Evolutionary conservation across 2,888 invertebrate genomes (phyloP).

Genomic region (Bombylius major): DNA sequence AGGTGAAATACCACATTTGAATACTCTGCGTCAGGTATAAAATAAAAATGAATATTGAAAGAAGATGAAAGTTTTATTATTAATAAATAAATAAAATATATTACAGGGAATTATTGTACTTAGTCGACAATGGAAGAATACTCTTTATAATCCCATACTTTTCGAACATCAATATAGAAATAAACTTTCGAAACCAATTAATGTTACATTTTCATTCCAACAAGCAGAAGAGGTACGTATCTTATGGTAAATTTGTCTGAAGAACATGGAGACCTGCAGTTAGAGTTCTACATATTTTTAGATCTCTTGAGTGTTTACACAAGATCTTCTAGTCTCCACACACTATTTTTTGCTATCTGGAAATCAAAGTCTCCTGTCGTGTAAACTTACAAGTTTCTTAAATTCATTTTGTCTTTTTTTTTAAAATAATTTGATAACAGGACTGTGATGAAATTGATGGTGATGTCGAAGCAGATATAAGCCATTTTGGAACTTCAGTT

Average conservation of each 20-base stretch:
- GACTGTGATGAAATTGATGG: slow-evolving; percentile 36
- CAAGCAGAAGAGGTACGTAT: slow-evolving; percentile 61
- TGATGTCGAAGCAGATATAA: slow-evolving; percentile 32
- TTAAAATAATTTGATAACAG: slow-evolving; percentile 7
- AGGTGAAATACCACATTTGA: slow-evolving; percentile 72
- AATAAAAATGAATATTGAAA: background rate
- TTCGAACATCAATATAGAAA: slow-evolving; percentile 81
- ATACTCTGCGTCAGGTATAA: slow-evolving; percentile 70
- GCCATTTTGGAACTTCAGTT: slow-evolving; percentile 28
- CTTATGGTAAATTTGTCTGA: background rate
- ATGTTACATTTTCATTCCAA: slow-evolving; percentile 78
- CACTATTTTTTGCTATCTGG: too few species aligned
- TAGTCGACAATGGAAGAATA: slow-evolving; percentile 94
- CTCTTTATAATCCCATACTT: slow-evolving; percentile 81
- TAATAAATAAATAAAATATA: background rate
- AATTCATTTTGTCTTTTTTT: background rate
- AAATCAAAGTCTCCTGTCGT: too few species aligned
- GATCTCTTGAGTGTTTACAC: too few species aligned
- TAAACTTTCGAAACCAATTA: slow-evolving; percentile 67
- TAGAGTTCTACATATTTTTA: too few species aligned
- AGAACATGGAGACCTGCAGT: too few species aligned
- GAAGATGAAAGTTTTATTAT: slow-evolving; percentile 15
- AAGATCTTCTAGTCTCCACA: too few species aligned
- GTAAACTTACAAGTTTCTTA: too few species aligned
- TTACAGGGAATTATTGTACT: slow-evolving; percentile 83